Evolutionary conservation across 2,888 invertebrate species (phyloP).

Genomic region (Dicycla oo): DNA sequence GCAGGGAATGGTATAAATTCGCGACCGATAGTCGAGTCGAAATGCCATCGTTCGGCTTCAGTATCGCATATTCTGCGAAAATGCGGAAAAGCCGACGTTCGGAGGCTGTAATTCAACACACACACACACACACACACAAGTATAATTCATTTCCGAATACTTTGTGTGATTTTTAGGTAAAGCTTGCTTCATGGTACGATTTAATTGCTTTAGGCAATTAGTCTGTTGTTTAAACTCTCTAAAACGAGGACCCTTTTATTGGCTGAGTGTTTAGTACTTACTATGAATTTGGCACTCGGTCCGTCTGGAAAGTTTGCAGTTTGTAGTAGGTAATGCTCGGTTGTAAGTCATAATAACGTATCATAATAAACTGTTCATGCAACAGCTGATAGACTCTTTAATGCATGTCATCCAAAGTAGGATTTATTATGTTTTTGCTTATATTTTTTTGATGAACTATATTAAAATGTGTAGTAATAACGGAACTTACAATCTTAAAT

Average conservation of each 20-base stretch:
- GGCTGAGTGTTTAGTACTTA: neutral
- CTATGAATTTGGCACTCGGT: neutral
- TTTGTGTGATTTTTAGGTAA: slow-evolving; percentile 27
- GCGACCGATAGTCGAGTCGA: slow-evolving; percentile 48
- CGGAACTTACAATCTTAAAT: neutral
- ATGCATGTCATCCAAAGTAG: no score
- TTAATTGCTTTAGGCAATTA: slow-evolving; percentile 45
- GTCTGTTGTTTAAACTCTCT: slow-evolving; percentile 12
- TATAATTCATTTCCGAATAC: slow-evolving; percentile 31
- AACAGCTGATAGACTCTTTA: neutral
- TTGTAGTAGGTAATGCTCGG: neutral
- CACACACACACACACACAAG: slow-evolving; percentile 8
- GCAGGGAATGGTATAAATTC: slow-evolving; percentile 58
- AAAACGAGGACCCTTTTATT: slow-evolving; percentile 3
- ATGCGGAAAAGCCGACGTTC: slow-evolving; percentile 67
- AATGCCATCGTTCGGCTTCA: slow-evolving; percentile 58
- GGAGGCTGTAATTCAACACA: slow-evolving; percentile 68
- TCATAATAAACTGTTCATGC: neutral
- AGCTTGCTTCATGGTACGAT: slow-evolving; percentile 15
- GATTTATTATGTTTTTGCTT: neutral
- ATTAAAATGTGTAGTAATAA: neutral
- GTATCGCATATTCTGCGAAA: slow-evolving; percentile 71
- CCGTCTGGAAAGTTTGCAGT: slow-evolving; percentile 33
- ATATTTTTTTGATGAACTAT: neutral
- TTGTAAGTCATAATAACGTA: neutral